Conservation (phyloP, 2,797 vertebrate species). For the Pantherophis vulpinus region DNA sequence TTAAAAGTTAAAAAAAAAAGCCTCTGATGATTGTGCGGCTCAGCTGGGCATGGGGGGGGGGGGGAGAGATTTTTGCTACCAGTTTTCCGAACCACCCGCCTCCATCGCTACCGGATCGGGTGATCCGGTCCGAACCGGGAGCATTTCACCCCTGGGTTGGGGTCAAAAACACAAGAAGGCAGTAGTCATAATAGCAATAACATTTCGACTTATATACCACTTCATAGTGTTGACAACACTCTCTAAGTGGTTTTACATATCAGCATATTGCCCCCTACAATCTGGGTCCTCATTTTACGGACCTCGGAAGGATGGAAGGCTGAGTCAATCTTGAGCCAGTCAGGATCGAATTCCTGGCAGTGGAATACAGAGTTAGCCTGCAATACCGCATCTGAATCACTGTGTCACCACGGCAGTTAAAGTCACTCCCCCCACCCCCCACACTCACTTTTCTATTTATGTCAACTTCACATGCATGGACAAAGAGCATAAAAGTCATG, state of each 20-base stretch:
- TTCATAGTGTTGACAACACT: not conserved
- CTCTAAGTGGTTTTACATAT: not conserved
- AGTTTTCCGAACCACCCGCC: too few species aligned
- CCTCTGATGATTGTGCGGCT: too few species aligned
- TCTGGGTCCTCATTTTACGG: not conserved
- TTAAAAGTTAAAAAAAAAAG: too few species aligned
- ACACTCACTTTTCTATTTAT: not conserved
- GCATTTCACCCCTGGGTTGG: not conserved
- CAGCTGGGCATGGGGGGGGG: too few species aligned
- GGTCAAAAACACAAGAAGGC: not conserved
- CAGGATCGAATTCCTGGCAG: not conserved
- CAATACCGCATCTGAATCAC: not conserved
- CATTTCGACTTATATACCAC: not conserved
- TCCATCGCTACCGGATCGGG: too few species aligned
- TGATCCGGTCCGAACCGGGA: too few species aligned
- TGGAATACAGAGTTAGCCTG: not conserved
- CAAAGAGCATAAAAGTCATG: not conserved
- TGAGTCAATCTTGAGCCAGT: not conserved
- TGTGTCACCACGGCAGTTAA: not conserved
- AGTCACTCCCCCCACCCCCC: not conserved
- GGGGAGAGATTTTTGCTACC: too few species aligned
- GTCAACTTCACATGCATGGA: not conserved
- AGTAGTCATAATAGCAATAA: not conserved
- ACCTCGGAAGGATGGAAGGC: not conserved
- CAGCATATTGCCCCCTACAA: not conserved